Evolutionary conservation across 2,888 invertebrate species (phyloP).

Genomic region (Cheilosia grossa): DNA sequence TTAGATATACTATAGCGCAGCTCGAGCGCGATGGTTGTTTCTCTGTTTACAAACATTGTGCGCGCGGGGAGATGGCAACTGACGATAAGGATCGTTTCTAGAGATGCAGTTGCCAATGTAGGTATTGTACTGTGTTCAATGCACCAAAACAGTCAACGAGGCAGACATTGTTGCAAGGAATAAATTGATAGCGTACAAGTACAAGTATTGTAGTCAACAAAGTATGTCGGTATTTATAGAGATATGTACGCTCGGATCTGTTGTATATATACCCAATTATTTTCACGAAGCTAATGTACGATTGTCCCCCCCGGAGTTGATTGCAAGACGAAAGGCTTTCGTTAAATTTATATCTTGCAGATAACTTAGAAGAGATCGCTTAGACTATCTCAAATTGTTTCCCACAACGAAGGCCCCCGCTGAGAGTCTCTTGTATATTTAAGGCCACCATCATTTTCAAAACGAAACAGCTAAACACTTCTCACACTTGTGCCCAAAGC

Average conservation of each 20-base stretch:
- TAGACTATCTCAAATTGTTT: too few species aligned
- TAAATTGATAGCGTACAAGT: background rate
- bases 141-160: constrained; percentile 12
- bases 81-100: constrained; percentile 30
- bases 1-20: background rate
- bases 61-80: constrained; percentile 12
- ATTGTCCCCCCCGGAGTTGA: too few species aligned
- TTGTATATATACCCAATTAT: background rate
- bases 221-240: constrained; percentile 16
- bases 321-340: too few species aligned
- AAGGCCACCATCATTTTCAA: too few species aligned
- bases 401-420: too few species aligned
- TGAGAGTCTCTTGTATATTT: too few species aligned
- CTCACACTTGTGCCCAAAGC: too few species aligned
- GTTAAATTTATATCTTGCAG: too few species aligned
- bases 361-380: too few species aligned
- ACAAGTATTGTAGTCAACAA: constrained; percentile 16
- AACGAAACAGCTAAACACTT: too few species aligned
- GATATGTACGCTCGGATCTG: background rate
- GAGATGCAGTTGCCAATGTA: constrained; percentile 18
- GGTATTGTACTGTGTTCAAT: constrained; percentile 9
- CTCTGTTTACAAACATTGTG: too few species aligned
- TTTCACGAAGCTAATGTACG: too few species aligned
- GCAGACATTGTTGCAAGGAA: constrained; percentile 35
- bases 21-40: background rate